These are phyloP conservation scores for Drosophila borealis DNA, from an alignment of 2,888 invertebrate species.

Conservation along the genomic window DNA sequence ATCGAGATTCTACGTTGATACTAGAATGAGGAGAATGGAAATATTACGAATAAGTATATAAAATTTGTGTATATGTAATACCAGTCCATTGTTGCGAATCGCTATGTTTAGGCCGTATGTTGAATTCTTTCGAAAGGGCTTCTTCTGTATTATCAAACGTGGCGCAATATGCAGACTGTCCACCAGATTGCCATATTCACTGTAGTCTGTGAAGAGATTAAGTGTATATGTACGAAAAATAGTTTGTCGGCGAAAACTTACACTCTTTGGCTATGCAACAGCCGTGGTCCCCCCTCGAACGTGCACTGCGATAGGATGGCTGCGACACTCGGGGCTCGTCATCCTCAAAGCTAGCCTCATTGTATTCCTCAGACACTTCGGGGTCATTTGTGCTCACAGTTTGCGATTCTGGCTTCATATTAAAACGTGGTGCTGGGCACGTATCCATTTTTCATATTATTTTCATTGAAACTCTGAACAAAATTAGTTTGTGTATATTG, in stretches of 20 bases:
- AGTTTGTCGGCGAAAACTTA: slow-evolving; percentile 19
- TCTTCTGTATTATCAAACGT: slow-evolving; percentile 52
- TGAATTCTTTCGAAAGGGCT: slow-evolving; percentile 30
- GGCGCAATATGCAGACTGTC: slow-evolving; percentile 59
- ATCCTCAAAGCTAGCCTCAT: not conserved
- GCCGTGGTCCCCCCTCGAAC: not conserved
- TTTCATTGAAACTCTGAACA: slow-evolving; percentile 14
- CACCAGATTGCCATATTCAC: slow-evolving; percentile 57
- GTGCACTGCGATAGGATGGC: not conserved
- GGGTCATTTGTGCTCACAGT: not conserved
- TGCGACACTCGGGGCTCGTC: not conserved
- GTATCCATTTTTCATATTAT: slow-evolving; percentile 13
- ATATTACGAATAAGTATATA: not conserved
- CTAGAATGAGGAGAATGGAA: slow-evolving; percentile 37
- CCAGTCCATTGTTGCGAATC: slow-evolving; percentile 59
- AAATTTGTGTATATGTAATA: slow-evolving; percentile 4
- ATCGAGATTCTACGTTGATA: slow-evolving; percentile 64
- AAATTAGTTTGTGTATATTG: slow-evolving; percentile 19
- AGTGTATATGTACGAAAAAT: not conserved
- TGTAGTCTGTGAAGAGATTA: slow-evolving; percentile 41
- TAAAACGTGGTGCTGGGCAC: not conserved
- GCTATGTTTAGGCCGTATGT: slow-evolving; percentile 47
- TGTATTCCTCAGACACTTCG: not conserved
- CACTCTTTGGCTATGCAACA: slow-evolving; percentile 65
- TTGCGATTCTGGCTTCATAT: not conserved